phyloP scores from a whole-genome alignment of 2,888 invertebrate species.

The Periphyllus acericola region DNA sequence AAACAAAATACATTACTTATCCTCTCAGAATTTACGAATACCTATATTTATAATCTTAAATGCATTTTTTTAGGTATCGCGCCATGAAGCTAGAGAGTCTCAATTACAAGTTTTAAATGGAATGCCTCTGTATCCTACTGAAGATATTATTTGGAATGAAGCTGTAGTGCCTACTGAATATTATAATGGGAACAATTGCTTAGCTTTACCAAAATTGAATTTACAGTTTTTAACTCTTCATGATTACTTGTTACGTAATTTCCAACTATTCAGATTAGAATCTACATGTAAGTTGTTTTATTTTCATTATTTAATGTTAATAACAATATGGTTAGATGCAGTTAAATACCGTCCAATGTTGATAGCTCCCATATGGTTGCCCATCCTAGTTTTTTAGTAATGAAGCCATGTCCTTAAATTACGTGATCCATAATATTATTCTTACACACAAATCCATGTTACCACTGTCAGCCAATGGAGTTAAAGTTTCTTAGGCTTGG shows the following conservation, averaged over 20 bases:
- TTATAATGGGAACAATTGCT: conserved; percentile 93
- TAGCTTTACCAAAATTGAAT: conserved; percentile 97
- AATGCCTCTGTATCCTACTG: conserved; percentile 98
- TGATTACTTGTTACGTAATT: conserved; percentile 96
- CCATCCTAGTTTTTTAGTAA: too few relatives aligned
- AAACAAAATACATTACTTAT: too few relatives aligned
- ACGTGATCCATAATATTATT: too few relatives aligned
- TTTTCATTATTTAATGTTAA: conserved; percentile 17
- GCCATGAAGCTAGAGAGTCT: conserved; percentile 88
- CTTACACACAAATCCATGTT: too few relatives aligned
- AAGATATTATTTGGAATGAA: conserved; percentile 98
- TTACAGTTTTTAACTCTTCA: conserved; percentile 97
- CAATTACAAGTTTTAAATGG: conserved; percentile 95
- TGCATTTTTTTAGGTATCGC: conserved; percentile 72
- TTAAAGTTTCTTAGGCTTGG: too few relatives aligned
- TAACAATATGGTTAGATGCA: too few relatives aligned
- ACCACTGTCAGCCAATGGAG: too few relatives aligned
- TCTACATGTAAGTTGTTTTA: conserved; percentile 84
- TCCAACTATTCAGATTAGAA: conserved; percentile 95
- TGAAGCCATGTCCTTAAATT: too few relatives aligned
- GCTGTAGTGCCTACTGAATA: conserved; percentile 98
- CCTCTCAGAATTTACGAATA: too few relatives aligned
- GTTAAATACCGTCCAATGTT: too few relatives aligned
- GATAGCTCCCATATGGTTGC: too few relatives aligned
- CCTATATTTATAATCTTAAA: too few relatives aligned